Percentiles rank a stretch among this genome's conserved stretches.
Evolutionary conservation across 2,113 vertebrate genomes (phyloP).

Genomic region (Eubucco bourcierii): DNA sequence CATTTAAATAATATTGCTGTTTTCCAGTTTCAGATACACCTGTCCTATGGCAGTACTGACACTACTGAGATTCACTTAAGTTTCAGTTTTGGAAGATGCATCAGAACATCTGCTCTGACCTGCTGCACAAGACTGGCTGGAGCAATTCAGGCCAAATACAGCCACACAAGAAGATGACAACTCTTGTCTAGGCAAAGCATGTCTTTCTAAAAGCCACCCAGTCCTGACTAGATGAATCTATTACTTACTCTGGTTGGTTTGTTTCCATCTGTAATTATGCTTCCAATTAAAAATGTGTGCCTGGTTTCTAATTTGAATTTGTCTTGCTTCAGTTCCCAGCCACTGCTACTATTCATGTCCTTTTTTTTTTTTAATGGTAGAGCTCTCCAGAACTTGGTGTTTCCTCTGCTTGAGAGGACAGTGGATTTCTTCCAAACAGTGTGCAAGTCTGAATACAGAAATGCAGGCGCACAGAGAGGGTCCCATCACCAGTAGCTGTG

Average conservation of each 20-base stretch:
- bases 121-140: background rate
- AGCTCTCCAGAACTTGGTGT: background rate
- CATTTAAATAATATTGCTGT: background rate
- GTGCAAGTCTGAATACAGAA: background rate
- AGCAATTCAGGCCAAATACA: background rate
- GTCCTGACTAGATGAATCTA: background rate
- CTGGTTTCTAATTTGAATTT: background rate
- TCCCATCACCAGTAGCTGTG: background rate
- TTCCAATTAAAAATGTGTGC: background rate
- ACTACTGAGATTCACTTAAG: background rate
- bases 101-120: background rate
- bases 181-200: accelerated
- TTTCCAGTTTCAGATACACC: background rate
- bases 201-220: background rate
- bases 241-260: background rate
- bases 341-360: background rate
- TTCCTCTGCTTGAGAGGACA: background rate
- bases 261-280: background rate
- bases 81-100: background rate
- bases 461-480: background rate
- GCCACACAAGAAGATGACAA: background rate
- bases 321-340: background rate
- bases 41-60: background rate
- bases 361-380: background rate
- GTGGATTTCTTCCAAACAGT: background rate